Conservation (phyloP, 2,888 invertebrate genomes). For the Mellilla xanthometata region DNA sequence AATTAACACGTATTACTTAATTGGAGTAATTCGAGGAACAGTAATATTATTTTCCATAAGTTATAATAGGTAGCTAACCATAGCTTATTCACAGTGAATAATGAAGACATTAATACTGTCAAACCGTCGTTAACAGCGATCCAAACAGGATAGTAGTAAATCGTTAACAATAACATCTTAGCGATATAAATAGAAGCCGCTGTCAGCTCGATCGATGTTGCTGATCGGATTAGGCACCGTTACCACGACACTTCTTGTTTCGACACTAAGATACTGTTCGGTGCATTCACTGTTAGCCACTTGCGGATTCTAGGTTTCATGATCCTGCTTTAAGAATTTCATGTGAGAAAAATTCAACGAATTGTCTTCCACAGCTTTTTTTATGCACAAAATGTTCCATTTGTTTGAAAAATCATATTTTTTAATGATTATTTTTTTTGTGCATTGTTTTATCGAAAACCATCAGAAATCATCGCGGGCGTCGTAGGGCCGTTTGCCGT, state of each 20-base stretch:
- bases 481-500: neutral
- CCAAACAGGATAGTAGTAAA: slow-evolving; percentile 1
- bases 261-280: neutral
- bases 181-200: slow-evolving; percentile 12
- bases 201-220: slow-evolving; percentile 6
- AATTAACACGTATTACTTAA: no score
- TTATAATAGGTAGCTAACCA: neutral
- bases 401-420: no score
- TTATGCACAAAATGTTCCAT: no score
- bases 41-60: no score
- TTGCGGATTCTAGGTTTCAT: no score
- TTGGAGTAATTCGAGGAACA: no score
- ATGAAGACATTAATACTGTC: slow-evolving; percentile 3
- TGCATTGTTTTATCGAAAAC: no score
- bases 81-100: neutral
- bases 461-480: no score
- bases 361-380: no score
- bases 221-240: neutral
- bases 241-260: slow-evolving; percentile 1
- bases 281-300: neutral
- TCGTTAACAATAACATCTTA: slow-evolving; percentile 1
- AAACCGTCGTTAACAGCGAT: slow-evolving; percentile 6
- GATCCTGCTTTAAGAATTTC: no score
- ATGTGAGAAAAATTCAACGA: no score
- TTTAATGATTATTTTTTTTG: no score